Base-by-base conservation (phyloP, 2,113 vertebrate species). In the Pseudorectes ferrugineus region DNA sequence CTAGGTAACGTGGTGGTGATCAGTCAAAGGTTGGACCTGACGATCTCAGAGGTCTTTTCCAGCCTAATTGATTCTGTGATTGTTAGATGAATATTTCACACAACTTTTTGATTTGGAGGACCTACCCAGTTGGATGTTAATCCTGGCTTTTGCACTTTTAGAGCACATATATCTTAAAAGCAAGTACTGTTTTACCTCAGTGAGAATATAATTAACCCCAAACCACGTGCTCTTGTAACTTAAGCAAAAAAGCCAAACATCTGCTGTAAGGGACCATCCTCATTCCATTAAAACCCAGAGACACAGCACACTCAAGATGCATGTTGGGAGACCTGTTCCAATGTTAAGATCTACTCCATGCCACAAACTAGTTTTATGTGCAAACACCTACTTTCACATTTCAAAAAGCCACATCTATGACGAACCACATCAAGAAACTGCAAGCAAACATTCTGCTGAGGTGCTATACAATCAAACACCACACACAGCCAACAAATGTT, bases 351-450 rank as follows among this genome's bases (percentile, higher is more conserved):
- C 70, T 42, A 33, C 91, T 85, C 93, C 67, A 55, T 31, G 17
- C 90, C 89, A 93, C 62, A 86, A 94, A 94, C 92, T 92, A 95
- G 54, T 49, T 91, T 86, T 85, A 73, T 29, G 68, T 43, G 91
- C 89, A 82, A 74, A 81, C 57, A 88, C 28, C 75, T 93, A 78
- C 91, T 90, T 93, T 96, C 86, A 89, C 54, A 80, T 89, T 82
- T 92, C 26, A 77, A 83, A 96, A 97, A 95, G 93, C 97, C 97
- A 97, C 96, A 98, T 97, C 96, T 97, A n/a, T 81, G 86, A 54
- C 0, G 28, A 97, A 93, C 97, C 98, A 97, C 97, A 98, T 95
- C 73, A 98, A 98, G 94, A 96, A 88, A 87, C 85, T 88, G 92
- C 92, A 95, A 92, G 94, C 85, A 97, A 97, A 93, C 93, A 95